Percentiles rank a stretch among this genome's conserved stretches.
phyloP scores from a whole-genome alignment of 2,888 invertebrate genomes.

The Orthosia gothica region DNA sequence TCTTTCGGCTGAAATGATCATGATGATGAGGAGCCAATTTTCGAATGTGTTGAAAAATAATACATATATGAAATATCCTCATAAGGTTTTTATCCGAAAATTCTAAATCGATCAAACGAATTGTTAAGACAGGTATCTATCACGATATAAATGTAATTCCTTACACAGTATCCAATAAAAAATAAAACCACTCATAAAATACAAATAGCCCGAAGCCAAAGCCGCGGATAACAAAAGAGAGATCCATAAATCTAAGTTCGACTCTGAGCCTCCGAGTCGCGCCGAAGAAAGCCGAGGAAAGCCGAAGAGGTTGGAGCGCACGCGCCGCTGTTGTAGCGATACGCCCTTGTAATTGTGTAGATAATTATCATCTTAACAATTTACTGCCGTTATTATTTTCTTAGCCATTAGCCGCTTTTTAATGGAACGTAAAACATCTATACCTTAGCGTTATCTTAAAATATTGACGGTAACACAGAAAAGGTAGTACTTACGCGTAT shows the following conservation, averaged over 20 bases:
- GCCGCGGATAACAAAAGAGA: slow-evolving; percentile 55
- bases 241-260: slow-evolving; percentile 62
- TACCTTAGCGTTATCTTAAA: slow-evolving; percentile 56
- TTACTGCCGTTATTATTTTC: slow-evolving; percentile 70
- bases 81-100: too few species aligned
- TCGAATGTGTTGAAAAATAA: too few species aligned
- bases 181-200: slow-evolving; percentile 44
- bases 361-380: slow-evolving; percentile 71
- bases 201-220: slow-evolving; percentile 54
- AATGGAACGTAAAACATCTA: slow-evolving; percentile 67
- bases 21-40: too few species aligned
- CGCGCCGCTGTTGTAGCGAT: slow-evolving; percentile 62
- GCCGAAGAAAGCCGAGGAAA: slow-evolving; percentile 61
- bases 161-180: slow-evolving; percentile 37
- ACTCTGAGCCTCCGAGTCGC: slow-evolving; percentile 44
- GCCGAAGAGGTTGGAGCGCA: slow-evolving; percentile 62
- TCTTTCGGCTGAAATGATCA: too few species aligned
- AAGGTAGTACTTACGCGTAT: slow-evolving; percentile 27
- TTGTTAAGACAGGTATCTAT: not conserved
- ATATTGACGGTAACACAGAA: slow-evolving; percentile 55
- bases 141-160: slow-evolving; percentile 9
- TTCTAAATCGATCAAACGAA: not conserved
- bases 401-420: slow-evolving; percentile 66
- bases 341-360: slow-evolving; percentile 69
- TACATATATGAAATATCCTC: too few species aligned